A percentile compares a stretch with the other conserved stretches of the same genome.
phyloP scores from a whole-genome alignment of 2,888 invertebrate genomes.

The Scaptomyza caliginosa region DNA sequence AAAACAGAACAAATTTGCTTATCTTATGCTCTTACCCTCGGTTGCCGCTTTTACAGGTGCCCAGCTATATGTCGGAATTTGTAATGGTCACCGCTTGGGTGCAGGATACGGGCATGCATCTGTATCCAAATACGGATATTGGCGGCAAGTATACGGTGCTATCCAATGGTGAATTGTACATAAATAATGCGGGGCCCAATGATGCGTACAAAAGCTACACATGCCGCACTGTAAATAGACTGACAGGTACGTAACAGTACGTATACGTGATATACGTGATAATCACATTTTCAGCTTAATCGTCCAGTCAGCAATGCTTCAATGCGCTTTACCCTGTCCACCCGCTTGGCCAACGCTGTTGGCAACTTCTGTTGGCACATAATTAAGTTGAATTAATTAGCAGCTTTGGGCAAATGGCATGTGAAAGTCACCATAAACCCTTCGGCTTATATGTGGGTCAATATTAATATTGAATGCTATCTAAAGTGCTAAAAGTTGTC shows the following conservation, averaged over 20 bases:
- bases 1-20: slow-evolving; percentile 54
- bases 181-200: slow-evolving; percentile 90
- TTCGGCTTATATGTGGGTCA: slow-evolving; percentile 24
- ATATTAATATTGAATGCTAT: slow-evolving; percentile 27
- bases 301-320: slow-evolving; percentile 74
- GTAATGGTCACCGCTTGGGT: slow-evolving; percentile 96
- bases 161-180: slow-evolving; percentile 92
- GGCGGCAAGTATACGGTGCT: slow-evolving; percentile 91
- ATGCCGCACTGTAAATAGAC: slow-evolving; percentile 91
- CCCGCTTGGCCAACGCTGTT: background rate
- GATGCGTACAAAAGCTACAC: slow-evolving; percentile 92
- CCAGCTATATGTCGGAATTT: slow-evolving; percentile 94
- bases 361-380: slow-evolving; percentile 46
- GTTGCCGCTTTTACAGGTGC: slow-evolving; percentile 85
- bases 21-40: slow-evolving; percentile 8
- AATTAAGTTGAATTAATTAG: slow-evolving; percentile 63
- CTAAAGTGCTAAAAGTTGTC: background rate
- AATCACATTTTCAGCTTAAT: slow-evolving; percentile 75
- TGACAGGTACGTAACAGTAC: slow-evolving; percentile 86
- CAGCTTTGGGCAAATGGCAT: slow-evolving; percentile 33
- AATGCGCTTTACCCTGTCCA: slow-evolving; percentile 22
- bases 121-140: slow-evolving; percentile 90
- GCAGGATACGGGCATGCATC: slow-evolving; percentile 91
- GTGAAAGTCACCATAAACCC: slow-evolving; percentile 36
- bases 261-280: slow-evolving; percentile 35